These are phyloP conservation scores for Hypsopygia costalis DNA, from an alignment of 2,888 invertebrate species.

Conservation along the genomic window DNA sequence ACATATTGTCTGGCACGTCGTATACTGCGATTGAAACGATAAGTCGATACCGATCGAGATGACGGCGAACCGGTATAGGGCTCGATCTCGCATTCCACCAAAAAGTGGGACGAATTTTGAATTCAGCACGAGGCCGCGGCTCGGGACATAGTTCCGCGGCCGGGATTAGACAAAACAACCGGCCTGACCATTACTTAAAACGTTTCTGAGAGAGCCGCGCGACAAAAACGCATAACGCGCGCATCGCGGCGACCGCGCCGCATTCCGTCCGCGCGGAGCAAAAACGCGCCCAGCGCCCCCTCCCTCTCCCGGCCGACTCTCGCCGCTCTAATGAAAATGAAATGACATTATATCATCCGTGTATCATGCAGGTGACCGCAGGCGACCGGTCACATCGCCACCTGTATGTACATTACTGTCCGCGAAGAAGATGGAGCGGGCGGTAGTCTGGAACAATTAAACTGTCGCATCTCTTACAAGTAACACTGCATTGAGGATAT, in stretches of 20 bases:
- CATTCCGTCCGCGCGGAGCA: conserved; percentile 18
- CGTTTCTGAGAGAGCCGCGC: conserved; percentile 48
- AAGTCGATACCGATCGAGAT: conserved; percentile 10
- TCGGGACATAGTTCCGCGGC: conserved; percentile 39
- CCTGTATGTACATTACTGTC: too few relatives aligned
- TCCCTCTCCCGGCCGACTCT: neutral
- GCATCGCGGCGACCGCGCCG: conserved; percentile 26
- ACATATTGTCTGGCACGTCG: too few relatives aligned
- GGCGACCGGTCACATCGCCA: too few relatives aligned
- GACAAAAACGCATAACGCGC: conserved; percentile 51
- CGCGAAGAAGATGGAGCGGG: too few relatives aligned
- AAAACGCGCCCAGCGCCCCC: conserved; percentile 10
- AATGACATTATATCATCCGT: too few relatives aligned
- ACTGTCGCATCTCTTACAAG: too few relatives aligned
- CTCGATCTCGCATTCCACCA: conserved; percentile 23
- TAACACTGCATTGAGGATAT: too few relatives aligned
- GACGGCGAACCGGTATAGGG: conserved; percentile 32
- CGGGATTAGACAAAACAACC: conserved; percentile 54
- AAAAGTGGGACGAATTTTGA: conserved; percentile 43
- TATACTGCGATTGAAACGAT: neutral
- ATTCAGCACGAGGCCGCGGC: conserved; percentile 27
- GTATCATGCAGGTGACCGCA: too few relatives aligned
- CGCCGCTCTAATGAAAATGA: conserved; percentile 10
- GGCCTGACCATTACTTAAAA: conserved; percentile 48
- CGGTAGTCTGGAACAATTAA: too few relatives aligned